Conservation (phyloP, 1,140 invertebrate genomes). For the Orius laevigatus region DNA sequence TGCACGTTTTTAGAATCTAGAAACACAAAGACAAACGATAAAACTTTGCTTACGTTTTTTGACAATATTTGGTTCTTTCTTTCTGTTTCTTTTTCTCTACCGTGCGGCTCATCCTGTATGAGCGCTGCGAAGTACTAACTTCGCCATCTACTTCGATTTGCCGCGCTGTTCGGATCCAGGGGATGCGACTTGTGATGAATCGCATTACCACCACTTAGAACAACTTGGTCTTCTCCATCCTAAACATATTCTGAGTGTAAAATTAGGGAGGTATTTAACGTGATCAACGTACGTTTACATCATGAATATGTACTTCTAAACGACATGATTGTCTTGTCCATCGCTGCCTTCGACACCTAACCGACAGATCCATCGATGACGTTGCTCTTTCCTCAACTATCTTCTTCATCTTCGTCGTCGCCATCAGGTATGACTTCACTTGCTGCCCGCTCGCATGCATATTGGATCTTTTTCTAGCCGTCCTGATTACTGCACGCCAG, state of each 20-base stretch:
- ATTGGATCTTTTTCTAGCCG: slow-evolving; percentile 59
- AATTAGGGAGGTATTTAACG: no score
- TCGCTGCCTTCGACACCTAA: slow-evolving; percentile 54
- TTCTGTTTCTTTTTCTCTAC: no score
- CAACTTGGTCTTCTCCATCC: slow-evolving; percentile 28
- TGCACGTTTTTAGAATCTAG: not conserved
- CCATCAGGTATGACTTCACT: slow-evolving; percentile 33
- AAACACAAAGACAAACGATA: not conserved
- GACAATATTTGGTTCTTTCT: no score
- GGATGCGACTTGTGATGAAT: slow-evolving; percentile 21
- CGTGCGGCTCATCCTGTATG: no score
- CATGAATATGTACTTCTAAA: slow-evolving; percentile 77
- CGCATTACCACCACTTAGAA: slow-evolving; percentile 25
- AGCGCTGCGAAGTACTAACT: slow-evolving; percentile 18
- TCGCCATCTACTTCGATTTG: no score
- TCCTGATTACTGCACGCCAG: no score
- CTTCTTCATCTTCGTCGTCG: slow-evolving; percentile 34
- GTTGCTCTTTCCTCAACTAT: slow-evolving; percentile 26
- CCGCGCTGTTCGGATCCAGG: slow-evolving; percentile 10
- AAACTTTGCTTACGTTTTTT: not conserved
- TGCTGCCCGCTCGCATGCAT: slow-evolving; percentile 41
- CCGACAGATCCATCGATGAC: slow-evolving; percentile 33
- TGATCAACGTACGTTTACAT: slow-evolving; percentile 40
- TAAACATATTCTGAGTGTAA: slow-evolving; percentile 12
- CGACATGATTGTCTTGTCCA: slow-evolving; percentile 72